phyloP scores from a whole-genome alignment of 1,140 invertebrate genomes.

The Scaptomyza pallida region DNA sequence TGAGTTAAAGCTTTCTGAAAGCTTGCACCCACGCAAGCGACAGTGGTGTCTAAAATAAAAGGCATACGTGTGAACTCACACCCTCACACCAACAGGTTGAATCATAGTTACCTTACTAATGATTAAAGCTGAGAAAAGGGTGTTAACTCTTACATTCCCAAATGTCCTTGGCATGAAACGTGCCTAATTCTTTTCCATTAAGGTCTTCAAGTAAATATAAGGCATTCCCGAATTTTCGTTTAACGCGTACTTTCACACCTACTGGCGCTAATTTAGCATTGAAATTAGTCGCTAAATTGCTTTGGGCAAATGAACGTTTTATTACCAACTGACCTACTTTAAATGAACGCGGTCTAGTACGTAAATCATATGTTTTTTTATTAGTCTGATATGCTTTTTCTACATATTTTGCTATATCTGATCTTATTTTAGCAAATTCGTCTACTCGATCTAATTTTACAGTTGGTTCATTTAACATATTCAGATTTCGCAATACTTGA shows the following conservation, averaged over 20 bases:
- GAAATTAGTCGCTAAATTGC: not conserved
- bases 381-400: conserved; percentile 4
- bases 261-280: conserved; percentile 14
- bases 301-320: conserved; percentile 2
- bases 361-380: conserved; percentile 4
- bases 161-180: too few species aligned
- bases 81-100: too few species aligned
- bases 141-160: too few species aligned
- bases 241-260: not conserved
- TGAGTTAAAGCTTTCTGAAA: too few species aligned
- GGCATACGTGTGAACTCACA: too few species aligned
- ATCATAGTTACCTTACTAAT: too few species aligned
- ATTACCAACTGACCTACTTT: conserved; percentile 1
- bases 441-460: not conserved
- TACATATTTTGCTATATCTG: too few species aligned
- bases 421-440: too few species aligned
- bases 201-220: not conserved
- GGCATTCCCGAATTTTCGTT: not conserved
- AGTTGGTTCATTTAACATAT: conserved; percentile 1
- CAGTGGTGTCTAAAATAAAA: too few species aligned
- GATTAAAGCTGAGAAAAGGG: conserved; percentile 3
- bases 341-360: not conserved
- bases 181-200: too few species aligned
- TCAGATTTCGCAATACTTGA: not conserved
- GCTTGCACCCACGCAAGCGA: too few species aligned